These are phyloP conservation scores for Fragum fragum DNA, from an alignment of 2,888 invertebrate genomes.

Conservation along the genomic window DNA sequence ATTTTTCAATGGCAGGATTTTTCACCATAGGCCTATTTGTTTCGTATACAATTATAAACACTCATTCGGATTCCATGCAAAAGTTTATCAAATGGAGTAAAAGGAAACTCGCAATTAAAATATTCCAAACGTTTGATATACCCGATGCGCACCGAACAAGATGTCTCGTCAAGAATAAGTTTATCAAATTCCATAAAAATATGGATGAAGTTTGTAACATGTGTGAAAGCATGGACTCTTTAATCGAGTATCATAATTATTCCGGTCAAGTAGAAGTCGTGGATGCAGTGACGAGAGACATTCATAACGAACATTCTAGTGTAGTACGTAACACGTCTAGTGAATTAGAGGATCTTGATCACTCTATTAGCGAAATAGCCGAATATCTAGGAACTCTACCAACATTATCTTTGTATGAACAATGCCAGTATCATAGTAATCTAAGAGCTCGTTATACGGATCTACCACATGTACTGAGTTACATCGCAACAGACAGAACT, in stretches of 20 bases:
- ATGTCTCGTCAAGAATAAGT: slow-evolving; percentile 17
- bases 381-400: background rate
- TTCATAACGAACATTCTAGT: slow-evolving; percentile 6
- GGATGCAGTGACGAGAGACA: background rate
- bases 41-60: too few species aligned
- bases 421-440: slow-evolving; percentile 21
- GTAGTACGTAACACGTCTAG: background rate
- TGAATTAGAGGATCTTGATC: background rate
- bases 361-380: background rate
- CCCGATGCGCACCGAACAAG: background rate
- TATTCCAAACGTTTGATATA: background rate
- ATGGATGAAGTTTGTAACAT: background rate
- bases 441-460: slow-evolving; percentile 2
- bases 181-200: background rate
- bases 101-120: slow-evolving; percentile 12
- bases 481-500: background rate
- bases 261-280: background rate
- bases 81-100: slow-evolving; percentile 20
- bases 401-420: background rate
- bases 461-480: slow-evolving; percentile 4
- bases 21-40: too few species aligned
- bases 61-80: background rate
- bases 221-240: slow-evolving; percentile 12
- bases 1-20: too few species aligned
- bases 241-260: background rate